Percentiles rank a stretch among this genome's conserved stretches.
Conservation (phyloP, 2,113 vertebrate species). For the Seriola quinqueradiata region DNA sequence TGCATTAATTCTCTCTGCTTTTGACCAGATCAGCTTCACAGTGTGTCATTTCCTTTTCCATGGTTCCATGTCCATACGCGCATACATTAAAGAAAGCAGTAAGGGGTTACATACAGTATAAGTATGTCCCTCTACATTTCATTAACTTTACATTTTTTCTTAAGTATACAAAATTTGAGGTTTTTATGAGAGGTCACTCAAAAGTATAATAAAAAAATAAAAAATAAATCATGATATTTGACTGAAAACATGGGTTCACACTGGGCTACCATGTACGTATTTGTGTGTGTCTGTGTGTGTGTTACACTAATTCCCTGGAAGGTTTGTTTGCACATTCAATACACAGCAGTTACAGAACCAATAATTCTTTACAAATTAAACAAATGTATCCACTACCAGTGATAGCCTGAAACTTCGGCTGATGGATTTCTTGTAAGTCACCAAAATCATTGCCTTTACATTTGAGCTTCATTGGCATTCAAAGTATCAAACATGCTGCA, state of each 20-base stretch:
- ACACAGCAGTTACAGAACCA: background rate
- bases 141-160: background rate
- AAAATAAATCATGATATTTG: background rate
- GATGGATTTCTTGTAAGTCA: constrained; percentile 7
- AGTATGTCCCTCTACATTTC: background rate
- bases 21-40: constrained; percentile 31
- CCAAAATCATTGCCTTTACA: constrained; percentile 17
- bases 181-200: background rate
- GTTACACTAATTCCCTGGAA: background rate
- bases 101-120: background rate
- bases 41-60: constrained; percentile 10
- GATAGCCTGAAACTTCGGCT: constrained; percentile 13
- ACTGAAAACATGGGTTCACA: background rate
- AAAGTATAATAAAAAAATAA: background rate
- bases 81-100: background rate
- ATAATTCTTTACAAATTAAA: constrained; percentile 34
- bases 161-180: background rate
- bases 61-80: background rate
- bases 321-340: constrained; percentile 11
- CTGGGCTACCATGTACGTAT: background rate
- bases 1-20: constrained; percentile 25
- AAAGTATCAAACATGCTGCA: constrained; percentile 8
- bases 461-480: constrained; percentile 25
- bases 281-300: background rate
- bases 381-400: constrained; percentile 3